Base-by-base conservation (phyloP, 2,888 invertebrate species). In the Isotomurus palustris region DNA sequence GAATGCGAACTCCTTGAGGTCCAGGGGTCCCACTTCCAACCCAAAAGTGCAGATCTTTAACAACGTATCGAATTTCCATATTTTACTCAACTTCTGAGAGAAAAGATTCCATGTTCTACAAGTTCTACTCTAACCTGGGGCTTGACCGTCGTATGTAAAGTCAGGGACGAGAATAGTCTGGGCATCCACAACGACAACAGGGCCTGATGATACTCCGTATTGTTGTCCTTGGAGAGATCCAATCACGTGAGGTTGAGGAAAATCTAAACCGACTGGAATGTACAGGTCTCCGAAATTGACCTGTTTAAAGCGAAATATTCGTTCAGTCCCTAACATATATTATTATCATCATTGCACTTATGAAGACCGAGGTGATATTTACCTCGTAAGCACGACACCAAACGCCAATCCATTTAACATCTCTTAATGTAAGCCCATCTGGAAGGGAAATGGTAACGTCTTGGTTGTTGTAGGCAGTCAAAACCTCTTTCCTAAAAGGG, bases 311-410 rank as follows among this genome's bases (percentile, higher is more conserved):
- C 17, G 14, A 38, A 38, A 38, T 5, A 19, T 8, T 32, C 8
- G 14, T 32, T 8, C 8, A 32, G 32, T 32, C 17, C 40, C 8
- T 32, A 32, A 10, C 32, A 32, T 32, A 10, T 32, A 32, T 8
- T 14, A 14, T 32, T 32, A 10, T 32, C 32, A 14, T 32, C 32
- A 32, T 32, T 32, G 32, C 8, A 32, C 8, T 14, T 8, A n/a
- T n/a, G n/a, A n/a, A n/a, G n/a, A n/a, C n/a, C n/a, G n/a, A n/a
- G n/a, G n/a, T n/a, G n/a, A 40, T 17, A 40, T 6, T 84, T 73
- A 92, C 92, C 56, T 87, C 81, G 72, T 86, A 91, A 74, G 91
- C 91, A 73, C 91, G 88, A 76, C 92, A 93, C 89, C 91, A 94
- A 35, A 94, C 84, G 12, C 89, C 85, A 76, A 94, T 86, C 88